Evolutionary conservation across 2,888 invertebrate species (phyloP).

Genomic region (Leucophenga maculata): DNA sequence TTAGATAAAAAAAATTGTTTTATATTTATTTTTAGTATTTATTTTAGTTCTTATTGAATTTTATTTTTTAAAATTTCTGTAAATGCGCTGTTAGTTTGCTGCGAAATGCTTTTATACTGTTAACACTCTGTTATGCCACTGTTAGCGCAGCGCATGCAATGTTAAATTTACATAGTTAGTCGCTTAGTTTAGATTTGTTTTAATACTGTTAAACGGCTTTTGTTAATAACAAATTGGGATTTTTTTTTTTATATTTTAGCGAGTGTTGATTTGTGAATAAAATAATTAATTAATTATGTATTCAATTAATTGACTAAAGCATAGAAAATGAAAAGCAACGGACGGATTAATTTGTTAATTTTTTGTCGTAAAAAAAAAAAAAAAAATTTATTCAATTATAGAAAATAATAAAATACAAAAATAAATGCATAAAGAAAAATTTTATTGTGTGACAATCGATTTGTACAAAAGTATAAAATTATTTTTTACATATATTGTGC

Average conservation of each 20-base stretch:
- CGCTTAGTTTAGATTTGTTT: background rate
- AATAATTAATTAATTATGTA: background rate
- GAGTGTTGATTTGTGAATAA: background rate
- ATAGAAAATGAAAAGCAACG: background rate
- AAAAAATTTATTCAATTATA: background rate
- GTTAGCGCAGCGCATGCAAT: background rate
- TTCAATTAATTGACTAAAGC: background rate
- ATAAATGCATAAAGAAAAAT: background rate
- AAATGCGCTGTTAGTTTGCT: slow-evolving; percentile 7
- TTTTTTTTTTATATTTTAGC: too few relatives aligned
- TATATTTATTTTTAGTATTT: background rate
- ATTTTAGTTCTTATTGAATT: background rate
- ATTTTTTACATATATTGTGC: too few relatives aligned
- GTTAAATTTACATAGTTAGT: background rate
- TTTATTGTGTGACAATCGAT: too few relatives aligned
- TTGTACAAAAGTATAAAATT: too few relatives aligned
- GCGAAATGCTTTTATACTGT: background rate
- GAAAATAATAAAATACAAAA: background rate
- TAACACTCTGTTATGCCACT: too few relatives aligned
- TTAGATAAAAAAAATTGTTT: too few relatives aligned
- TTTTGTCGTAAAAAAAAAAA: background rate
- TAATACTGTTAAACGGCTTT: slow-evolving; percentile 6
- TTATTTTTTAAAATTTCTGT: too few relatives aligned
- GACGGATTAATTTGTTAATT: slow-evolving; percentile 3
- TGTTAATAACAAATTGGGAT: background rate